Conservation (phyloP, 2,888 invertebrate species). For the Hirtodrosophila alboralis region DNA sequence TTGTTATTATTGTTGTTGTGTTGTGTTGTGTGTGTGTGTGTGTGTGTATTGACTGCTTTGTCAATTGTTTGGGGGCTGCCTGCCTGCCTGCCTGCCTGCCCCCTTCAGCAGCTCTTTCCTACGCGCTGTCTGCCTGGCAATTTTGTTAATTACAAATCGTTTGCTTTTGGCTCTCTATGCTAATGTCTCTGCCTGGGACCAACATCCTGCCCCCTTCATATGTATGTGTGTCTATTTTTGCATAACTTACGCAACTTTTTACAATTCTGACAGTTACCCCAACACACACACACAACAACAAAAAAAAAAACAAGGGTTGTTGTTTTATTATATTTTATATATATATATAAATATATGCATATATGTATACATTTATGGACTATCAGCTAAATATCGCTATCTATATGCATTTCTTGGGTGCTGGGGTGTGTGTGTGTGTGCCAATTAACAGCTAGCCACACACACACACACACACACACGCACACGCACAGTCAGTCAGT, state of each 20-base stretch:
- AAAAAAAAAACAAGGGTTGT: conserved; percentile 51
- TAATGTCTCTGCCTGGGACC: conserved; percentile 61
- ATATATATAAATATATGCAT: conserved; percentile 5
- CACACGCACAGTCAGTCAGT: too few species aligned
- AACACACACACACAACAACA: not conserved
- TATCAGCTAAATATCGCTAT: conserved; percentile 45
- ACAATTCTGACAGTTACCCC: conserved; percentile 55
- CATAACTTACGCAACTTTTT: conserved; percentile 68
- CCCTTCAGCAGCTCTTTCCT: conserved; percentile 1
- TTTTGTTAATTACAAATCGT: conserved; percentile 84
- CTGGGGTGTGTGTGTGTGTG: too few species aligned
- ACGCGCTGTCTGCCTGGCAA: conserved; percentile 82
- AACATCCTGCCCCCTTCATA: conserved; percentile 12
- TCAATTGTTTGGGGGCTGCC: conserved; percentile 67
- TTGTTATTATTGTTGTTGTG: conserved; percentile 65
- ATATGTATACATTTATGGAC: conserved; percentile 33
- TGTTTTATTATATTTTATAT: conserved; percentile 48
- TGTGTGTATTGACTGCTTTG: conserved; percentile 71
- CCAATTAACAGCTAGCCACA: conserved; percentile 53
- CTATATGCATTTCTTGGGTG: conserved; percentile 34
- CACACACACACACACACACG: conserved; percentile 15
- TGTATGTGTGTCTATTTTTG: conserved; percentile 59
- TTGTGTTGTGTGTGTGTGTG: conserved; percentile 24
- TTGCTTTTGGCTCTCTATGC: conserved; percentile 70
- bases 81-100: conserved; percentile 5